Evolutionary conservation across 1,140 invertebrate species (phyloP), one percentile per base, ranked within the genome.

Genomic region (Mercenaria mercenaria): DNA sequence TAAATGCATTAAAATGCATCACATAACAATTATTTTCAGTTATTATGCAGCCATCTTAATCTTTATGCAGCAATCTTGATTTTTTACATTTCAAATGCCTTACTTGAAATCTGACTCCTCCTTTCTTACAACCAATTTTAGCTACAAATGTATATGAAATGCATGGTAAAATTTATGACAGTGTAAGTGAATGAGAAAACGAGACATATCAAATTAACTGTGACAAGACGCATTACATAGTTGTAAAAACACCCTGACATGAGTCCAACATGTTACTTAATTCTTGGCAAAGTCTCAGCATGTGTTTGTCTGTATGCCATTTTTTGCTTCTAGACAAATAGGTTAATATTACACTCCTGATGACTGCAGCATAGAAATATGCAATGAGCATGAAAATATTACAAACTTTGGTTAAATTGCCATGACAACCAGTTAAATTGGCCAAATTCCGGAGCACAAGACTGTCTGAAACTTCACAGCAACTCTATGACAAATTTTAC

Each of bases 201-300:
- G 29, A 37, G 34, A 72, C 67, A 37, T 72, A 20, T 72, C 13
- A 41, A 72, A 72, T 39, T 72, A 39, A 41, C 8, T 39, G 34
- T 39, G 34, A 72, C 67, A 72, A 39, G 67, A 72, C 10, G 67
- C 67, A 72, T 72, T 72, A 72, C 13, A 26, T 41, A 72, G 6
- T 72, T 72, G 34, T 72, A 10, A 72, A 47, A 39, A 72, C 67
- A 72, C 15, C 67, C 67, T 72, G 67, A 72, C 67, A 72, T 72
- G 2, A 18, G 34, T 72, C 67, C 34, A 72, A 72, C 26, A 1
- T 72, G 13, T 72, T 72, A 72, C 67, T 72, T 72, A 72, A 23
- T 26, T 72, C 67, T 72, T 72, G 67, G 67, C 67, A 72, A 72
- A 29, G 3, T 6, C 11, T 72, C 67, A 39, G 23, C 6, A 64